phyloP scores from a whole-genome alignment of 1,140 invertebrate genomes.

The Delia radicum region DNA sequence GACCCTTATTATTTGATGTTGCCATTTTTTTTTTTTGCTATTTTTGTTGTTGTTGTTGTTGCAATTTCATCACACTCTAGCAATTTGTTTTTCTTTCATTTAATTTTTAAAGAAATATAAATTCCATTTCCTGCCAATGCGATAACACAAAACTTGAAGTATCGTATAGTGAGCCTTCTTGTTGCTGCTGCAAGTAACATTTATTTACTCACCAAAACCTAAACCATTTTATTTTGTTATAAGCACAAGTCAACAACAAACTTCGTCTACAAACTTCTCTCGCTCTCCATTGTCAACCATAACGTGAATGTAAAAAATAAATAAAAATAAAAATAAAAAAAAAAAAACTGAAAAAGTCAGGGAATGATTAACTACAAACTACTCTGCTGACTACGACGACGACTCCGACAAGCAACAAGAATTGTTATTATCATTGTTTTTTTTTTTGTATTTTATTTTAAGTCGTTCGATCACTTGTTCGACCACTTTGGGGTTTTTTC shows the following conservation, averaged over 20 bases:
- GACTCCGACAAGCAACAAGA: background rate
- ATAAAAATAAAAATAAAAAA: background rate
- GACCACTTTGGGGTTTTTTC: conserved; percentile 9
- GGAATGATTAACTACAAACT: conserved; percentile 17
- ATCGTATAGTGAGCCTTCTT: background rate
- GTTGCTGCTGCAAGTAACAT: background rate
- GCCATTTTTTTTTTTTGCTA: background rate
- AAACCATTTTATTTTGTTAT: background rate
- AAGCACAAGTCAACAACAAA: background rate
- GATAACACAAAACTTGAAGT: background rate
- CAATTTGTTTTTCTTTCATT: no score
- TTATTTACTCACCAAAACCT: no score
- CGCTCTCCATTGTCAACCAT: background rate
- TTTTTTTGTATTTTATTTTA: conserved; percentile 8
- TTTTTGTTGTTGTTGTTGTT: background rate
- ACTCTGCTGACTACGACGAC: background rate
- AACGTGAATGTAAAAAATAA: background rate
- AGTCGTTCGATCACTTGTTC: conserved; percentile 15
- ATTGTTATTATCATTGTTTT: conserved; percentile 9
- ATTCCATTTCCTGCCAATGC: conserved; percentile 19
- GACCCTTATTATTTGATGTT: background rate
- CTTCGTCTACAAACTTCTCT: background rate
- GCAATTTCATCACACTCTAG: background rate
- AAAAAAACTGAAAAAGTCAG: background rate
- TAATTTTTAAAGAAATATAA: no score